Evolutionary conservation across 2,888 invertebrate genomes (phyloP).

Genomic region (Chironomus riparius): DNA sequence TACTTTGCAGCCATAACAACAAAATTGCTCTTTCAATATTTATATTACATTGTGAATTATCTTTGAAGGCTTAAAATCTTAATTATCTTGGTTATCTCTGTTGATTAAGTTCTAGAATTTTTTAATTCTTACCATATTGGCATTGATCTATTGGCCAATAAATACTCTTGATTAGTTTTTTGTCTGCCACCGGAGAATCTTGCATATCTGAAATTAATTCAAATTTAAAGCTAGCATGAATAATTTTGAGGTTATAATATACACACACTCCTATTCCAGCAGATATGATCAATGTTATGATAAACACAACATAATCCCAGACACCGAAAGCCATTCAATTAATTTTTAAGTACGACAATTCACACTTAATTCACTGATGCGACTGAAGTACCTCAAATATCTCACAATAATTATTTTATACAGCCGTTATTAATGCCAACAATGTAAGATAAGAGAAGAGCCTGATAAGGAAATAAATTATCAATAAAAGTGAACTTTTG

Average conservation of each 20-base stretch:
- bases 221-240: background rate
- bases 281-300: constrained; percentile 58
- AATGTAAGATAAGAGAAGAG: too few species aligned
- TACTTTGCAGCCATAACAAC: too few species aligned
- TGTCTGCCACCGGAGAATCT: constrained; percentile 77
- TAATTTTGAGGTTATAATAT: background rate
- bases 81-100: background rate
- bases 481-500: too few species aligned
- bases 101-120: background rate
- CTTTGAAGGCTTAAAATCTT: too few species aligned
- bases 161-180: constrained; percentile 60
- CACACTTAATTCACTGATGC: too few species aligned
- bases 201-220: constrained; percentile 35
- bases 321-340: constrained; percentile 15
- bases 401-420: too few species aligned
- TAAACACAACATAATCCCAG: constrained; percentile 70
- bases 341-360: background rate
- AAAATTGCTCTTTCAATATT: background rate
- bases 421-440: too few species aligned
- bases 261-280: constrained; percentile 71
- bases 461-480: too few species aligned
- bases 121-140: background rate
- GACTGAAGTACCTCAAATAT: too few species aligned
- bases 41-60: background rate
- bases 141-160: constrained; percentile 6